Evolutionary conservation across 2,113 vertebrate genomes (phyloP), one percentile per base, ranked within the genome.

Genomic region (Serinus canaria): DNA sequence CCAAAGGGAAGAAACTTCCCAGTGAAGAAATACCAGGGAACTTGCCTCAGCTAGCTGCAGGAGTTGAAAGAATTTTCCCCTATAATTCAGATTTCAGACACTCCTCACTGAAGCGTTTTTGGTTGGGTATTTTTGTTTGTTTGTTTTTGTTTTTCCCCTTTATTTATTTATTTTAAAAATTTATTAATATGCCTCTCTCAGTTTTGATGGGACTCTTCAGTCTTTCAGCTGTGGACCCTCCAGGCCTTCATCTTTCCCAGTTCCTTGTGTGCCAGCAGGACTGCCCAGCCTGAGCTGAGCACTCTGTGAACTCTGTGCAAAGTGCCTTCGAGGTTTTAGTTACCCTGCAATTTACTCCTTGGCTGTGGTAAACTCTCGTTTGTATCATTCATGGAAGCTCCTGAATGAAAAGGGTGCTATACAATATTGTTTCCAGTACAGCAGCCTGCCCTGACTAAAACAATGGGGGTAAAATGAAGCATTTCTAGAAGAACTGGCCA

Each of bases 41-140:
- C 95, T 95, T 97, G 95, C 94, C 95, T 76, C 91, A 88, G 95
- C 94, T 95, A 85, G 96, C 92, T 96, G 22, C 39, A 62, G 41
- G 5, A 94, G 67, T 15, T 80, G 62, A 92, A 96, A 94, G 78
- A 94, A 73, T 92, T 91, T 58, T 44, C 30, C 49, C 44, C 46
- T 94, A 49, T 94, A 79, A 80, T 95, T 88, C 60, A 70, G 87
- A 74, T 87, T 90, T 90, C 63, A 35, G 77, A 76, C 19, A 41
- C 74, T 93, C 85, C 67, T 80, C 68, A 72, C 35, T 35, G 52
- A 84, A n/a, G 52, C 1, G 6, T 21, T 7, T 22, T 39, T 25
- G 11, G 31, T 15, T 56, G 55, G 55, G 7, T 11, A 5, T 27
- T 19, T 18, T 16, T 18, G 13, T 2, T 55, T 55, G 52, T 3